Conservation (phyloP, 2,888 invertebrate species). For the Periphyllus acericola region DNA sequence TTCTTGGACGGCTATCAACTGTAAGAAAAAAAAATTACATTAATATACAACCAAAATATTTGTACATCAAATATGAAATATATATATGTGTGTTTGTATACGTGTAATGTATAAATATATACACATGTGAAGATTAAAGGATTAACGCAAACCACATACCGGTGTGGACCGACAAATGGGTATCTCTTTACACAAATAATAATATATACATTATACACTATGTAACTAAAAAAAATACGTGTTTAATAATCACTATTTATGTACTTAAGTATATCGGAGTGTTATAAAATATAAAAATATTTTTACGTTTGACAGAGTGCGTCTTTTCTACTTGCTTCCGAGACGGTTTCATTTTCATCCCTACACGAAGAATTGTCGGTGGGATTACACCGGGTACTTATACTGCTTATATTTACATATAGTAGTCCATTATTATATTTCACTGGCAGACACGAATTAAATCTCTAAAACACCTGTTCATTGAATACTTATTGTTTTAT, state of each 20-base stretch:
- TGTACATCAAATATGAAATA: not conserved
- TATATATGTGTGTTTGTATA: no score
- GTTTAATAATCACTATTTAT: not conserved
- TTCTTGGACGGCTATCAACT: slow-evolving; percentile 58
- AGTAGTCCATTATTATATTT: slow-evolving; percentile 29
- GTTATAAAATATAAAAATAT: not conserved
- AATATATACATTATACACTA: not conserved
- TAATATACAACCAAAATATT: slow-evolving; percentile 12
- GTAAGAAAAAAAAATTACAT: slow-evolving; percentile 28
- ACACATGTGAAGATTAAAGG: slow-evolving; percentile 47
- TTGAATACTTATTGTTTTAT: not conserved
- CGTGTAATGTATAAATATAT: not conserved
- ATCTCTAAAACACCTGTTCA: not conserved
- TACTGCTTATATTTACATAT: not conserved
- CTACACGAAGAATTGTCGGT: not conserved
- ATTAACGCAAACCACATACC: slow-evolving; percentile 40
- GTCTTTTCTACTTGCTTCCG: not conserved
- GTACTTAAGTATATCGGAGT: not conserved
- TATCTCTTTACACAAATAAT: not conserved
- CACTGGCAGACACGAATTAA: slow-evolving; percentile 13
- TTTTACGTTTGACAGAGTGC: not conserved
- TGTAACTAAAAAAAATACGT: slow-evolving; percentile 7
- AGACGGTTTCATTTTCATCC: slow-evolving; percentile 10
- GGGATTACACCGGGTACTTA: not conserved
- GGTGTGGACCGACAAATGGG: slow-evolving; percentile 3